phyloP scores from a whole-genome alignment of 2,888 invertebrate species.

The Tholera decimalis region DNA sequence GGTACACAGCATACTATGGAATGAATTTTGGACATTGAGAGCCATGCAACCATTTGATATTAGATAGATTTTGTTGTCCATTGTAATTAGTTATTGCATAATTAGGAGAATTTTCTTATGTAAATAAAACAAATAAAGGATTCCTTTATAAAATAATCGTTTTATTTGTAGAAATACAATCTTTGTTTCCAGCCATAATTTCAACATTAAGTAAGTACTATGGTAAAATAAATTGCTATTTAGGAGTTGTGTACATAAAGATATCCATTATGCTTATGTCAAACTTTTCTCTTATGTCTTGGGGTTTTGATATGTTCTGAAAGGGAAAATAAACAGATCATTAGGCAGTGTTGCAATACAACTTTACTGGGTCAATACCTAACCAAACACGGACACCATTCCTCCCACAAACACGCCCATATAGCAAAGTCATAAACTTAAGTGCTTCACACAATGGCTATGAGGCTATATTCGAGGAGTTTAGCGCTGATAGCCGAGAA shows the following conservation, averaged over 20 bases:
- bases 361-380: too few relatives aligned
- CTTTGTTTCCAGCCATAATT: constrained; percentile 30
- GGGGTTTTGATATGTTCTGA: constrained; percentile 69
- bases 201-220: not conserved
- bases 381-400: too few relatives aligned
- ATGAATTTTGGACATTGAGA: constrained; percentile 68
- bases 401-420: too few relatives aligned
- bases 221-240: constrained; percentile 25
- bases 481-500: too few relatives aligned
- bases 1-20: constrained; percentile 56
- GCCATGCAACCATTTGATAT: constrained; percentile 84
- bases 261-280: constrained; percentile 68
- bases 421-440: too few relatives aligned
- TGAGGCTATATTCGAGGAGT: too few relatives aligned
- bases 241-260: constrained; percentile 60
- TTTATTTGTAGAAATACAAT: constrained; percentile 72
- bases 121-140: constrained; percentile 90
- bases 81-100: constrained; percentile 88
- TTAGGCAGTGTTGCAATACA: too few relatives aligned
- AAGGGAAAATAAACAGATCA: constrained; percentile 51
- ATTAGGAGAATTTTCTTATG: constrained; percentile 90
- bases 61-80: constrained; percentile 88
- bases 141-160: constrained; percentile 80
- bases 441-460: too few relatives aligned
- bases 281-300: constrained; percentile 60